Conservation (phyloP, 2,797 vertebrate genomes). For the Karalla daura region DNA sequence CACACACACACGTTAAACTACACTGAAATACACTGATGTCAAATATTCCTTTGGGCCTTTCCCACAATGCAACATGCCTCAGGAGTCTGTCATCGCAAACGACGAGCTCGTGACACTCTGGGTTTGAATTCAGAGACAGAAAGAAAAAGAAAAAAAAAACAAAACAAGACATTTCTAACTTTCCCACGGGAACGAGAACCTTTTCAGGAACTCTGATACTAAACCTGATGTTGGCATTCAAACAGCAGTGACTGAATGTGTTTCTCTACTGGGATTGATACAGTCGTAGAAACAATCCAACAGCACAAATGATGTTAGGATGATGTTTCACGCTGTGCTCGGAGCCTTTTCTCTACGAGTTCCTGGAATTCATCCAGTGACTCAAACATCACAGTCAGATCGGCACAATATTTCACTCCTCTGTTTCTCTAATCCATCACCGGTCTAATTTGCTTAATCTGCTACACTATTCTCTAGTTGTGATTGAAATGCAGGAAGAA, state of each 20-base stretch:
- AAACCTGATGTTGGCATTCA: neutral
- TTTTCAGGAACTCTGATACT: neutral
- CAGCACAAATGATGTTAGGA: neutral
- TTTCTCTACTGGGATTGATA: neutral
- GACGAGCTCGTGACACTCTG: conserved; percentile 1
- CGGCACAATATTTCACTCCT: too few species aligned
- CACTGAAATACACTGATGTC: conserved; percentile 9
- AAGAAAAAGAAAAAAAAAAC: neutral
- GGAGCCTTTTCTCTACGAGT: too few species aligned
- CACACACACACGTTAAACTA: conserved; percentile 11
- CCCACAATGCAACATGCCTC: conserved; percentile 25
- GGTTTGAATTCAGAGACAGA: neutral
- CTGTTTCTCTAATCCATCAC: too few species aligned
- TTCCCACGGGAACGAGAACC: neutral
- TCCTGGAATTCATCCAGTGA: neutral
- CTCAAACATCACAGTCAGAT: neutral
- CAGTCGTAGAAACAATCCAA: too few species aligned
- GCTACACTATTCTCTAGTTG: neutral
- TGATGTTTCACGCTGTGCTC: too few species aligned
- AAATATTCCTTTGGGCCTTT: conserved; percentile 15
- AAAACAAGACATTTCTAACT: neutral
- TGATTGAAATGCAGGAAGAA: neutral
- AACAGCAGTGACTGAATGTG: neutral
- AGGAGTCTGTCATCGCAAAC: conserved; percentile 1
- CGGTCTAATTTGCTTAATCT: neutral